Evolutionary conservation across 2,797 vertebrate species (phyloP), one percentile per base, ranked within the genome.

Genomic region (Myripristis murdjan): DNA sequence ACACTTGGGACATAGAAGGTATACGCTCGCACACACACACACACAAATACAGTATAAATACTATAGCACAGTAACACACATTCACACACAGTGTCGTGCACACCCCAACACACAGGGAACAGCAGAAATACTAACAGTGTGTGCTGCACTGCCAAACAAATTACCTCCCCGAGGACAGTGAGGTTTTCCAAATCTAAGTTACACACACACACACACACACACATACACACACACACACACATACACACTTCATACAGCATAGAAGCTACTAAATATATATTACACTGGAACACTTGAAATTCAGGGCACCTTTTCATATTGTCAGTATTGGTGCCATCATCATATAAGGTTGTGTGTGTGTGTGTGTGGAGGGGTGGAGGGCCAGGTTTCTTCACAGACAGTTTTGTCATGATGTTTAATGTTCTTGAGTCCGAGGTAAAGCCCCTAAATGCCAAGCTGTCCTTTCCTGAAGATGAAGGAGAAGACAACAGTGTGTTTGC

Each of bases 1-100:
- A 55, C 44, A 53, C 41, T 68, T 64, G 41, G 48, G 51, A 46
- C 59, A 18, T 55, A 60, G 52, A 33, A 35, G 52, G 35, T 55
- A 20, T 18, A 55, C 52, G n/a, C n/a, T 23, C 31, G 39, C 33
- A 35, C 52, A 54, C 14, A 31, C 31, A 28, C 26, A 28, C 26
- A 28, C 14, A 55, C 64, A 63, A 1, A 26, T n/a, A n/a, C n/a
- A n/a, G n/a, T 10, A 41, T 59, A 12, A 33, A 41, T 44, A 37
- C 37, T 47, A 26, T 33, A 55, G 57, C 61, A 52, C 33, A 63
- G 14, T 55, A 49, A 64, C 66, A 67, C 60, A 64, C 63, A 71
- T 52, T 47, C 15, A 33, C 51, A 16, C 11, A 39, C 24, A 8
- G 4, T 24, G 14, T 7, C 2, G 7, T n/a, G 35, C 53, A 20